phyloP scores from a whole-genome alignment of 35 echinoderm and acorn worm genomes.

The Ptychodera flava region DNA sequence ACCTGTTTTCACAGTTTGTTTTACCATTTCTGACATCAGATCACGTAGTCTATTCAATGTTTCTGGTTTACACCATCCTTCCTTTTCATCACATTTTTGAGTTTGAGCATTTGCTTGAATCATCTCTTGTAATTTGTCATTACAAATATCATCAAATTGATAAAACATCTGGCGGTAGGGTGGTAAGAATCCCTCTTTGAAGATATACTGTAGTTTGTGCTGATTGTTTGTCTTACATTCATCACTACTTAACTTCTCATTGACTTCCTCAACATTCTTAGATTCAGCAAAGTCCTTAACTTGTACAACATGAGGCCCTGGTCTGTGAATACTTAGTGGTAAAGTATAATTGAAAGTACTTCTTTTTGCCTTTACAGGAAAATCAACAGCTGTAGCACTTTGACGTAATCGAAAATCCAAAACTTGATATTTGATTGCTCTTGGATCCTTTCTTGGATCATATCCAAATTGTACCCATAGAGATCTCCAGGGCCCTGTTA shows the following conservation, averaged over 20 bases:
- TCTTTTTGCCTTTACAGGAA: not conserved
- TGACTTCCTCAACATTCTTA: not conserved
- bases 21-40: slow-evolving; percentile 9
- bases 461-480: slow-evolving; percentile 68
- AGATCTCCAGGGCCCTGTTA: slow-evolving; percentile 75
- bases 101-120: slow-evolving; percentile 18
- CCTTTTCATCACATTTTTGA: slow-evolving; percentile 15
- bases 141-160: slow-evolving; percentile 77
- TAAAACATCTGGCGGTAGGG: slow-evolving; percentile 90
- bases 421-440: slow-evolving; percentile 54
- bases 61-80: slow-evolving; percentile 40
- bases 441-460: slow-evolving; percentile 50
- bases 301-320: not conserved
- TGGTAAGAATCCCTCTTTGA: slow-evolving; percentile 54
- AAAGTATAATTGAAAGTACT: not conserved
- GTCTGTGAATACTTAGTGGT: not conserved
- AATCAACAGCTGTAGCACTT: not conserved
- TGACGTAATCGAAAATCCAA: slow-evolving; percentile 72
- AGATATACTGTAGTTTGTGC: slow-evolving; percentile 41
- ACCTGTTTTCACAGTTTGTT: not conserved
- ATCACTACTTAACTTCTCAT: not conserved
- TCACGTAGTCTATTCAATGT: slow-evolving; percentile 42
- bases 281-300: not conserved
- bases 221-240: not conserved
- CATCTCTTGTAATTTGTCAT: slow-evolving; percentile 48